Conservation (phyloP, 1,140 invertebrate species). For the Mycetomoellerius zeteki region DNA sequence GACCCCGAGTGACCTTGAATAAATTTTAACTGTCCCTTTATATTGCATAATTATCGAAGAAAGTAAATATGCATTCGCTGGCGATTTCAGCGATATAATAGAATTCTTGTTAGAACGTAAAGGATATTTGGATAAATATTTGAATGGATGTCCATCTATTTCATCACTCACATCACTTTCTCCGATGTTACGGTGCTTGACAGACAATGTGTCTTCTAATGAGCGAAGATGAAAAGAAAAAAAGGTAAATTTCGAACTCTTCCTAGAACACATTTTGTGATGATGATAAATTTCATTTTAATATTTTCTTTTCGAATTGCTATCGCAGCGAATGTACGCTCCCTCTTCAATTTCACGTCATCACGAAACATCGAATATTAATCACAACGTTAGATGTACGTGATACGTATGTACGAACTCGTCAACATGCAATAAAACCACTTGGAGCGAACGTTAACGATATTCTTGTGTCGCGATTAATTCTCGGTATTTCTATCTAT, state of each 20-base stretch:
- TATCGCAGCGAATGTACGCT: constrained; percentile 4
- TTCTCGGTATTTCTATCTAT: neutral
- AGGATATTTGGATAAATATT: neutral
- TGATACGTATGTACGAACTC: neutral
- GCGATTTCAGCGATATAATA: neutral
- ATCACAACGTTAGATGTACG: neutral
- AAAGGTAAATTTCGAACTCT: neutral
- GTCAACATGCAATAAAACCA: constrained; percentile 38
- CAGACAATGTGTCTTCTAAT: neutral
- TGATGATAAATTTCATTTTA: constrained; percentile 9
- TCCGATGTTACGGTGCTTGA: neutral
- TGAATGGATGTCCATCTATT: neutral
- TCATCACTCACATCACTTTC: neutral
- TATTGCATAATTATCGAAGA: too few species aligned
- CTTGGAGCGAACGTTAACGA: neutral
- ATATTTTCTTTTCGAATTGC: neutral
- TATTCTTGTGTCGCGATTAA: constrained; percentile 1
- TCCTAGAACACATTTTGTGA: neutral
- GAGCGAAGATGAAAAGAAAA: neutral
- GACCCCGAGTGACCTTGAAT: too few species aligned
- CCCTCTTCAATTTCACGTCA: neutral
- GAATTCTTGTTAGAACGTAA: neutral
- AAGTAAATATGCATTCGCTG: neutral
- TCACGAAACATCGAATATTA: neutral
- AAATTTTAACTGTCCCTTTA: too few species aligned